Evolutionary conservation across 1,140 invertebrate species (phyloP), one percentile per base, ranked within the genome.

Genomic region (Anastatus disparis): DNA sequence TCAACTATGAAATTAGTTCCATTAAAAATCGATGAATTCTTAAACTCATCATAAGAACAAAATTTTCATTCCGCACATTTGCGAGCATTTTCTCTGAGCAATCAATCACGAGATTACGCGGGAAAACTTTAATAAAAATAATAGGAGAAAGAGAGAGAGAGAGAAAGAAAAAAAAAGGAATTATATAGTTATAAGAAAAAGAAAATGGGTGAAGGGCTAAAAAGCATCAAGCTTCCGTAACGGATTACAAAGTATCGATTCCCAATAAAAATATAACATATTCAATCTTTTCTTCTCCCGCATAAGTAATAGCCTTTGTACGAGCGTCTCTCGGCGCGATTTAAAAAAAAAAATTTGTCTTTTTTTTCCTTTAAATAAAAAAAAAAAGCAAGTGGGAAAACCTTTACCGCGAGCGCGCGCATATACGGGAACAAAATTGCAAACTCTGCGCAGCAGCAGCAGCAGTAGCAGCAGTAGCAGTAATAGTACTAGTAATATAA

Each of bases 201-300:
- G n/a, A n/a, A n/a, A n/a, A n/a, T n/a, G n/a, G n/a, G n/a, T n/a
- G n/a, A n/a, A n/a, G n/a, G n/a, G n/a, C n/a, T n/a, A n/a, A n/a
- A n/a, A n/a, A n/a, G n/a, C n/a, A n/a, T n/a, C n/a, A n/a, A n/a
- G n/a, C n/a, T n/a, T n/a, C 42, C 22, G 44, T 46, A 44, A 27
- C 58, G n/a, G 15, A 48, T 38, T 31, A 48, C 26, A 40, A 22
- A 22, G 29, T 63, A 63, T 63, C 29, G 61, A 50, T 63, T 63
- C 20, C 9, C 61, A 38, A 63, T 63, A 50, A 63, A 50, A 35
- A 50, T 35, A 50, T 35, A 63, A 63, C 17, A 29, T 50, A 50
- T 50, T 63, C 61, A 63, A 50, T n/a, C 29, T 50, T 50, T 50
- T 35, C 17, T 48, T 9, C 13, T 2, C 4, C 15, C 2, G 44